phyloP scores from a whole-genome alignment of 2,113 vertebrate genomes.

The Solenodon paradoxus region DNA sequence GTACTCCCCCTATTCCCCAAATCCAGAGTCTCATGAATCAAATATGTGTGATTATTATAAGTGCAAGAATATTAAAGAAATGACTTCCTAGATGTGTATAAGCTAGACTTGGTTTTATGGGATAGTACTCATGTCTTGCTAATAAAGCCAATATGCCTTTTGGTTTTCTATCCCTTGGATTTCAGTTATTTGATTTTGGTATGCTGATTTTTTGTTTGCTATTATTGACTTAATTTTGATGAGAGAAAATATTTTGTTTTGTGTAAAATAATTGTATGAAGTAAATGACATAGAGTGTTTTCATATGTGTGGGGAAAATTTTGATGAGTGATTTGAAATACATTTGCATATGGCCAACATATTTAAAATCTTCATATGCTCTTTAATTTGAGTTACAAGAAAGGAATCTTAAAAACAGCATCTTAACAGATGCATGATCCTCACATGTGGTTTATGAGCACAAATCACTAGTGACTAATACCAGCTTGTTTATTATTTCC shows the following conservation, averaged over 20 bases:
- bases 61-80: not conserved
- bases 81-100: not conserved
- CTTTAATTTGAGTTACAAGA: constrained; percentile 46
- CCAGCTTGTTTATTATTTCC: constrained; percentile 64
- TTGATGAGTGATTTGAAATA: constrained; percentile 48
- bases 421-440: constrained; percentile 45
- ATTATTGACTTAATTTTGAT: not conserved
- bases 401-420: constrained; percentile 39
- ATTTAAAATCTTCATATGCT: constrained; percentile 54
- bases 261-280: not conserved
- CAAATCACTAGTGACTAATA: constrained; percentile 56
- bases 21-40: not conserved
- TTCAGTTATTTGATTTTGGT: not conserved
- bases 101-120: not conserved
- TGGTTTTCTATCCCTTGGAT: not conserved
- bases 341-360: constrained; percentile 52
- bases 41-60: not conserved
- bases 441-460: constrained; percentile 61
- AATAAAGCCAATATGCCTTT: not conserved
- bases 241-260: constrained; percentile 39
- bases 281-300: constrained; percentile 21
- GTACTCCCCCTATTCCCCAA: not conserved
- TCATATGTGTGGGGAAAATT: constrained; percentile 13
- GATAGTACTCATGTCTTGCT: not conserved
- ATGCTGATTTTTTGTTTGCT: not conserved